phyloP scores from a whole-genome alignment of 2,888 invertebrate species.

The Dryomyza anilis region DNA sequence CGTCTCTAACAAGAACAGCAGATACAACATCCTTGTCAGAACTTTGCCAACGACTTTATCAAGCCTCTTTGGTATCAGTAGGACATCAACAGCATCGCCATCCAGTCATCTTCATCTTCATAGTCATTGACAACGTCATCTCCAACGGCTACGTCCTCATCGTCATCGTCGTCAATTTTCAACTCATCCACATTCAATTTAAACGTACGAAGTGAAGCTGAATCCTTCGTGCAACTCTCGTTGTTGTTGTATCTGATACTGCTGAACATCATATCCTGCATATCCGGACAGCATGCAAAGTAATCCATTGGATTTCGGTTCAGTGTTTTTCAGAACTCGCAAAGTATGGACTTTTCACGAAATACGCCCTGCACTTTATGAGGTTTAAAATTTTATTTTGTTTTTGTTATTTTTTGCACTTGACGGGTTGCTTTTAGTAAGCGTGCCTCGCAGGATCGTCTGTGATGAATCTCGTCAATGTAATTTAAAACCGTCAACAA shows the following conservation, averaged over 20 bases:
- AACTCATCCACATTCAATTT: conserved; percentile 25
- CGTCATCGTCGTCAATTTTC: conserved; percentile 17
- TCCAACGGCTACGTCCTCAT: not conserved
- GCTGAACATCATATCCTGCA: not conserved
- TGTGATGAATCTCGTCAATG: conserved; percentile 12
- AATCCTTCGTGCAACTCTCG: not conserved
- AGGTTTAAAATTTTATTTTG: too few species aligned
- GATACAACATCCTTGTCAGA: not conserved
- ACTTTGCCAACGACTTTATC: not conserved
- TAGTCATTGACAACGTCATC: not conserved
- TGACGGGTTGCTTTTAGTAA: not conserved
- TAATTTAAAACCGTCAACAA: conserved; percentile 10
- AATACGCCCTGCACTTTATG: too few species aligned
- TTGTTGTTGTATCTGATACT: not conserved
- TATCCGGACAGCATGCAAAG: conserved; percentile 10
- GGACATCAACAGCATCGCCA: not conserved
- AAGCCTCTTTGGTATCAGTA: not conserved
- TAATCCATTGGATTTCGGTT: conserved; percentile 20
- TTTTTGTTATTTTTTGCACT: not conserved
- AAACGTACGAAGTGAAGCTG: conserved; percentile 1
- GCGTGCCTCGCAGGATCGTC: not conserved
- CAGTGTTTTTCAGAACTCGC: not conserved
- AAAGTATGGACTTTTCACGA: too few species aligned
- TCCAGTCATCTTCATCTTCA: not conserved
- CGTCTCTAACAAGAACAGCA: not conserved